Evolutionary conservation across 1,140 invertebrate genomes (phyloP), one percentile per base, ranked within the genome.

Genomic region (Phocides pigmalion): DNA sequence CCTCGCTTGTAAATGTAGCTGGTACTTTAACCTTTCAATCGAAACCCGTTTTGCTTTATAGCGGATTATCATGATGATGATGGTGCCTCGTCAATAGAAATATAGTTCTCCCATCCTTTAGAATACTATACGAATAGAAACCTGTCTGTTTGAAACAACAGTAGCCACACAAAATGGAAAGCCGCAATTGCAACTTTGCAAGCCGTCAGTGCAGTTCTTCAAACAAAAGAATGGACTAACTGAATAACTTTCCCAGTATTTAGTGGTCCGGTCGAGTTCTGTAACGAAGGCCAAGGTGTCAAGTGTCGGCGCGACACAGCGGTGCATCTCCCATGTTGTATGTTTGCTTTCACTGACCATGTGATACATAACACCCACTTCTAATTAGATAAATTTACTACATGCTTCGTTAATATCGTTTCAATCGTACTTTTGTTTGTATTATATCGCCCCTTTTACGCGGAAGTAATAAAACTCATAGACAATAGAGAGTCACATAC

Each of bases 301-400:
- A 84, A 76, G 81, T 89, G 74, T 78, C 86, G 72, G 62, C 70
- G 65, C 68, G 72, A 81, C 78, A 76, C 86, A 74, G 84, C 81
- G 76, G 74, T 78, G 80, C 77, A 82, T 84, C 86, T 82, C 76
- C 74, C 77, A 76, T 37, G 50, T 74, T 76, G 70, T 72, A 74
- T 78, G 80, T 86, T 81, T 82, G 82, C 84, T 87, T 87, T 87
- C 84, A 79, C 87, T 83, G 67, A 49, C 63, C 66, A 66, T 71
- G 62, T 84, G 76, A 79, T 87, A 89, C 77, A 66, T 70, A 78
- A 87, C 81, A 85, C 84, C 80, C 74, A 82, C 73, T 68, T 56
- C 37, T 44, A 47, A 65, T 56, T 41, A 22, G 73, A 68, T 72
- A 64, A 68, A 67, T 49, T 65, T 41, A 61, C 51, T 46, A 66